These are phyloP conservation scores for Pseudomyrmex gracilis DNA, from an alignment of 1,140 invertebrate species.

Conservation along the genomic window DNA sequence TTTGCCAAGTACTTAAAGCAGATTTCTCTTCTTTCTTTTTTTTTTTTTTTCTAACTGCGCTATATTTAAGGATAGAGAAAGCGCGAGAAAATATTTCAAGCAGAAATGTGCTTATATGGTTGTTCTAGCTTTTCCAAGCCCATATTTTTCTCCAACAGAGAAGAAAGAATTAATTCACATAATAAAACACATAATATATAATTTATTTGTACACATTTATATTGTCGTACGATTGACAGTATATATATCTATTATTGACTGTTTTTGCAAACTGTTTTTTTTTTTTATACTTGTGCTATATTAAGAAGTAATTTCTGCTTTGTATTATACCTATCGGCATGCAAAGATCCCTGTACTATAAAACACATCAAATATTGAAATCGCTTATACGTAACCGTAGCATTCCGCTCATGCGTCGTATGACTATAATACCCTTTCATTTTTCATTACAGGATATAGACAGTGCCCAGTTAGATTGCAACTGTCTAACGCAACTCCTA, in stretches of 20 bases:
- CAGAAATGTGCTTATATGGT: too few relatives aligned
- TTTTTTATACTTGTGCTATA: background rate
- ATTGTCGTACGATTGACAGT: too few relatives aligned
- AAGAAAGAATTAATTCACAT: too few relatives aligned
- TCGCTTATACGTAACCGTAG: background rate
- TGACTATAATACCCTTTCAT: conserved; percentile 39
- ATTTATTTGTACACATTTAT: too few relatives aligned
- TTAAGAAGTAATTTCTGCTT: conserved; percentile 20
- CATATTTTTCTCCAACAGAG: too few relatives aligned
- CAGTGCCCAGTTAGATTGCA: conserved; percentile 86
- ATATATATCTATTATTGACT: background rate
- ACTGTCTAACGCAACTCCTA: conserved; percentile 83
- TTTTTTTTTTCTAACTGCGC: too few relatives aligned
- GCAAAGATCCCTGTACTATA: background rate
- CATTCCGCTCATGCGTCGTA: background rate
- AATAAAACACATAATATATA: too few relatives aligned
- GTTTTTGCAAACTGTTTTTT: background rate
- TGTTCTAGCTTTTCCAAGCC: too few relatives aligned
- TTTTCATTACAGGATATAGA: conserved; percentile 78
- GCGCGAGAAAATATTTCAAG: too few relatives aligned
- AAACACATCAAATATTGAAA: conserved; percentile 23
- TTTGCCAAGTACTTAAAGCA: too few relatives aligned
- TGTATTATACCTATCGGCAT: background rate
- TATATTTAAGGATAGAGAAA: too few relatives aligned
- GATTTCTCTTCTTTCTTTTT: too few relatives aligned